Conservation (phyloP, 2,797 vertebrate genomes). For the Poecilia wingei region DNA sequence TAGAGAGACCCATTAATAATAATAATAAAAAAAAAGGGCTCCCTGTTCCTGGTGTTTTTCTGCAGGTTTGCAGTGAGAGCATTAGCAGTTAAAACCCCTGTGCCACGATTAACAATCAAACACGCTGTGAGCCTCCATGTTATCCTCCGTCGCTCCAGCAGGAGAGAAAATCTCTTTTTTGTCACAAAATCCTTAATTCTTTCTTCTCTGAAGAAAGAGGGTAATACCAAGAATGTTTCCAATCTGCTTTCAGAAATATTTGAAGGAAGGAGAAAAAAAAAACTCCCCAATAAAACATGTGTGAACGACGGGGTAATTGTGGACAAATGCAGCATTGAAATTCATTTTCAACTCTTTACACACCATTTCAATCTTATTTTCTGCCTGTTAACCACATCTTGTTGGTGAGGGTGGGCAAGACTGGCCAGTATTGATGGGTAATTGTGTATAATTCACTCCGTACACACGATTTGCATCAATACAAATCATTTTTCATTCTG, state of each 20-base stretch:
- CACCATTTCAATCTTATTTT: constrained; percentile 99
- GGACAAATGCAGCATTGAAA: constrained; percentile 99
- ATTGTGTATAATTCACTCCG: constrained; percentile 96
- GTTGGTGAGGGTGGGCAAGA: constrained; percentile 96
- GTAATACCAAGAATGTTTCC: constrained; percentile 86
- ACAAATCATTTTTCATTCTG: constrained; percentile 87
- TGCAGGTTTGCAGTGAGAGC: constrained; percentile 84
- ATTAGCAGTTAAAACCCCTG: constrained; percentile 85
- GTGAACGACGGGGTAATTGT: constrained; percentile 99
- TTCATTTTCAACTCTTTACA: constrained; percentile 99
- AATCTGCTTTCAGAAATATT: constrained; percentile 94
- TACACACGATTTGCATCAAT: constrained; percentile 95
- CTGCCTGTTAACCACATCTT: constrained; percentile 99
- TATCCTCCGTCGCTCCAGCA: constrained; percentile 85
- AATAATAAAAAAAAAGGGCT: constrained; percentile 44
- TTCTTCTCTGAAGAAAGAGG: constrained; percentile 84
- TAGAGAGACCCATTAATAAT: constrained; percentile 80
- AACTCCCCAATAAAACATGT: constrained; percentile 95
- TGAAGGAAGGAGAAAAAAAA: constrained; percentile 65
- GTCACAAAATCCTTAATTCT: constrained; percentile 89
- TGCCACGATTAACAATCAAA: constrained; percentile 87
- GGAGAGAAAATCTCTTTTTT: constrained; percentile 89
- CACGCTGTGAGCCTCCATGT: constrained; percentile 85
- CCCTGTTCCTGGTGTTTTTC: constrained; percentile 82
- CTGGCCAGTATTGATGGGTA: constrained; percentile 96